These are phyloP conservation scores for Agelaius phoeniceus DNA, from an alignment of 2,113 vertebrate species.

Conservation along the genomic window DNA sequence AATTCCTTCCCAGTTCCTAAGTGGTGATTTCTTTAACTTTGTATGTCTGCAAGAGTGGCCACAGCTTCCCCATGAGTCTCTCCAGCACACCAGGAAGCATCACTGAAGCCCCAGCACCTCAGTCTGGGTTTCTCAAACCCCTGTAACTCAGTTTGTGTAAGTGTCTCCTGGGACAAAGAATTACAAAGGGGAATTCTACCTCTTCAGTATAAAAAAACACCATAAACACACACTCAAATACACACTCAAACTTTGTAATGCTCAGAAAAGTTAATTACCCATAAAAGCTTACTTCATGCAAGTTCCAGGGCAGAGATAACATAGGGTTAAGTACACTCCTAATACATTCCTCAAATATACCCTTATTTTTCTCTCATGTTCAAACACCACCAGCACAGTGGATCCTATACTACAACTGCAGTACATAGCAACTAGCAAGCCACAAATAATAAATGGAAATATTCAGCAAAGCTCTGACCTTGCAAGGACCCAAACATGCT, in stretches of 20 bases:
- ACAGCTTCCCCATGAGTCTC: background rate
- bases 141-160: background rate
- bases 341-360: background rate
- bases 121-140: background rate
- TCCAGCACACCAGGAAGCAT: background rate
- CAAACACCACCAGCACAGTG: background rate
- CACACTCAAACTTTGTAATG: background rate
- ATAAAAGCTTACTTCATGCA: background rate
- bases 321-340: background rate
- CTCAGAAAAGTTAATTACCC: background rate
- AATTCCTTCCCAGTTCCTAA: background rate
- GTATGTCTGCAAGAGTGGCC: background rate
- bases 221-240: background rate
- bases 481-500: background rate
- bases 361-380: background rate
- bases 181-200: background rate
- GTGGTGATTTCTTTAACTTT: background rate
- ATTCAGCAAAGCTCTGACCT: background rate
- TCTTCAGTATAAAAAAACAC: background rate
- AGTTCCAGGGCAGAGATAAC: background rate
- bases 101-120: background rate
- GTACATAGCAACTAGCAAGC: background rate
- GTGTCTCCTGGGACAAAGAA: background rate
- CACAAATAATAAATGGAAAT: background rate
- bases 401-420: background rate